These are phyloP conservation scores for Vulpes lagopus DNA, from an alignment of 2,113 vertebrate species.

Conservation along the genomic window DNA sequence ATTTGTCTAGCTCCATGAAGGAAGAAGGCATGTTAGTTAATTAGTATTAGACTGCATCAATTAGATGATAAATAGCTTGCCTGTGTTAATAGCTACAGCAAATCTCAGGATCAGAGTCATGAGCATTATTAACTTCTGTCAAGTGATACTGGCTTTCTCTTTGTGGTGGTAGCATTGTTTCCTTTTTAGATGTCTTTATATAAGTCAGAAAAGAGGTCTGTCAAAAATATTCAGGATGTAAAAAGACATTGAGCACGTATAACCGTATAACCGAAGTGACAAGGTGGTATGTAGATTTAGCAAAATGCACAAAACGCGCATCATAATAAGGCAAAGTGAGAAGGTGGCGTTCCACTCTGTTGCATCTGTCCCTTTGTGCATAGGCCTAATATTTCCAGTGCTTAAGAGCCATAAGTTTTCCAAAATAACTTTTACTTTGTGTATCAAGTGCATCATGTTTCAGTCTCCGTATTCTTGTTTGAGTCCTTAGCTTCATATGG, in stretches of 20 bases:
- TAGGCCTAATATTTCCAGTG: neutral
- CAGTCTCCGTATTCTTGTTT: neutral
- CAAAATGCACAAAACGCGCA: neutral
- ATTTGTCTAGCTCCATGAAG: neutral
- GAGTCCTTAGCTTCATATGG: neutral
- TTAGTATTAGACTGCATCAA: neutral
- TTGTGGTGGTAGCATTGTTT: neutral
- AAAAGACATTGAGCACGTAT: neutral
- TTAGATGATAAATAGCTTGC: neutral
- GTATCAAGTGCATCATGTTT: neutral
- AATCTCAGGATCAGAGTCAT: neutral
- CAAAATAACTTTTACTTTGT: neutral
- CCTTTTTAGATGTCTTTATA: neutral
- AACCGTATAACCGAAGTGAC: neutral
- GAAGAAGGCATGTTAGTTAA: neutral
- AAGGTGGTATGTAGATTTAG: neutral
- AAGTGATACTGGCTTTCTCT: neutral
- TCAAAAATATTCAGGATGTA: neutral
- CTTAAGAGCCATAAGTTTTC: neutral
- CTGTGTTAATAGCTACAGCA: neutral
- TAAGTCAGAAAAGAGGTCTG: accelerated
- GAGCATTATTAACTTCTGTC: neutral
- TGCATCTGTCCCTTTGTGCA: neutral
- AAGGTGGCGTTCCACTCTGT: neutral
- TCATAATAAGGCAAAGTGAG: neutral